phyloP scores from a whole-genome alignment of 2,113 vertebrate genomes.

The Vulpes ferrilata region DNA sequence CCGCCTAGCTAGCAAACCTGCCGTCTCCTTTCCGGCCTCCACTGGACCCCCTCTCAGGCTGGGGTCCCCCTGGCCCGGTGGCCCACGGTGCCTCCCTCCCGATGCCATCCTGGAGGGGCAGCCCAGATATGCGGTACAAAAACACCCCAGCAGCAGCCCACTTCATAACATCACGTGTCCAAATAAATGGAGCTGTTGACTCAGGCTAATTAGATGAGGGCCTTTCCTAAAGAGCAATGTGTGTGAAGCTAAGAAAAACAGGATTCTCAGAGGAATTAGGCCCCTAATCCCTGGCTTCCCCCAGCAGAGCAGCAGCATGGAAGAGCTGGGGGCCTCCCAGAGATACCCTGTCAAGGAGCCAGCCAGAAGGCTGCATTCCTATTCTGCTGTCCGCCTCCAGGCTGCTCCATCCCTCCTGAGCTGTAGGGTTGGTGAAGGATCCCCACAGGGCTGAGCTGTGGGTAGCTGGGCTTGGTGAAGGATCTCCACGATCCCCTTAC shows the following conservation, averaged over 20 bases:
- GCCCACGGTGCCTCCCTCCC: constrained; percentile 69
- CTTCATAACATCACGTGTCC: constrained; percentile 77
- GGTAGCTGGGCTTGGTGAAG: neutral
- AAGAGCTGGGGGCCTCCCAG: constrained; percentile 84
- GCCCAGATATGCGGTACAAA: constrained; percentile 82
- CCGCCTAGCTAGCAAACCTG: constrained; percentile 5
- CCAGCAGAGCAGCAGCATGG: constrained; percentile 86
- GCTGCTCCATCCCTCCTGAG: neutral
- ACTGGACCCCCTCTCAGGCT: neutral
- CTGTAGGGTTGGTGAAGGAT: neutral
- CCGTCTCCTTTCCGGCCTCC: neutral
- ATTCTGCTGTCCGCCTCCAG: constrained; percentile 68
- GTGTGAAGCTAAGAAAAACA: constrained; percentile 89
- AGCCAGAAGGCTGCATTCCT: constrained; percentile 84
- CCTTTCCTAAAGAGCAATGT: constrained; percentile 90
- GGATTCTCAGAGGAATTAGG: constrained; percentile 89
- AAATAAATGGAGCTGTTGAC: constrained; percentile 77
- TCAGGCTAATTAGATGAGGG: constrained; percentile 82
- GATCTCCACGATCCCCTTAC: neutral
- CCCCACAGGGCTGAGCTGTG: neutral
- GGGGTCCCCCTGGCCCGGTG: neutral
- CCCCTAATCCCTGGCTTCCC: constrained; percentile 89
- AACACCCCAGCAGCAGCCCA: constrained; percentile 81
- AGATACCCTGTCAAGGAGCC: constrained; percentile 82
- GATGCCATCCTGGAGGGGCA: constrained; percentile 81